Evolutionary conservation across 2,113 vertebrate species (phyloP), one percentile per base, ranked within the genome.

Genomic region (Burhinus bistriatus): DNA sequence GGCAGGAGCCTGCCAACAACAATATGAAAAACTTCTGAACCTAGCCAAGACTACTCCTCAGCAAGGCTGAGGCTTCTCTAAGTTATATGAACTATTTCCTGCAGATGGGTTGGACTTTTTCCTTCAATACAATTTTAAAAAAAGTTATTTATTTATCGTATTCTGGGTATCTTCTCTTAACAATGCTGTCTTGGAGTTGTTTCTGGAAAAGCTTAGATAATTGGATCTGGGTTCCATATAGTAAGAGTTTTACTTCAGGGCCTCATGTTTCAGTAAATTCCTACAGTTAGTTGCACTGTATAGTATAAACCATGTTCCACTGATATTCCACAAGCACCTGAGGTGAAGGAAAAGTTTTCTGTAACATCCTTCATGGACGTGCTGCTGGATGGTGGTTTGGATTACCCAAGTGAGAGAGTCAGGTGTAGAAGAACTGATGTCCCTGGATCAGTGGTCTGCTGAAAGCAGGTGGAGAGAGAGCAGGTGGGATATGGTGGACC

Each of bases 1-100:
- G 57, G 27, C 29, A 89, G 47, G 34, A 27, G 47, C 30, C 85
- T 94, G 91, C 89, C 95, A 87, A 91, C n/a, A 96, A 62, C 66
- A 95, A 94, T 89, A 92, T 36, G 45, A 92, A 97, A 95, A 96
- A 20, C 65, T 82, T 55, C 80, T 82, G 54, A 70, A 89, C 27
- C 9, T 71, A 92, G 94, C 92, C 85, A 96, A 94, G 69, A 45
- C 26, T 94, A 77, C 76, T 96, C 77, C 84, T 97, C 88, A 96
- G 70, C 66, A 83, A 96, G 87, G 17, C 15, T 95, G 83, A 73
- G 52, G 27, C 83, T 97, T 98, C 96, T 94, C 68, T 83, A 96
- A 95, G 40, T 97, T 88, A 57, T 91, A 87, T 3, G 55, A 97
- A 92, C 75, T 10, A 47, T 95, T 97, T 97, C 78, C 92, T 90